phyloP scores from a whole-genome alignment of 2,113 vertebrate genomes.

The Lophura nycthemera region DNA sequence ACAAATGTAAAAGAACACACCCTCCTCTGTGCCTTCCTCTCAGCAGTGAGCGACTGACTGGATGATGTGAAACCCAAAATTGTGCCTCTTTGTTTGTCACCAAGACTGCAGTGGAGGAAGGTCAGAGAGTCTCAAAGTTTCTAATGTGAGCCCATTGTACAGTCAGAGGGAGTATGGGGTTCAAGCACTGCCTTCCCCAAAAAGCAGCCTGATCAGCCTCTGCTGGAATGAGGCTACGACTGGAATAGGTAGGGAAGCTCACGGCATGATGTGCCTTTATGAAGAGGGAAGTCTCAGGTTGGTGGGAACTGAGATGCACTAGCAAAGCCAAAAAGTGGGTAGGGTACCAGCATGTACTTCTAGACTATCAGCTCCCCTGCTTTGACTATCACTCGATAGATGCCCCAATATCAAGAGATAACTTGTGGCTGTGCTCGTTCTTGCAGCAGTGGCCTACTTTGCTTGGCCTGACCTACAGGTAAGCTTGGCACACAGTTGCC shows the following conservation, averaged over 20 bases:
- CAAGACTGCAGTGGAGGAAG: not conserved
- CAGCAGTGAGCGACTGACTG: not conserved
- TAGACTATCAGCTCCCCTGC: not conserved
- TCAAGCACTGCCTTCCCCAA: not conserved
- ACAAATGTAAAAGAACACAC: not conserved
- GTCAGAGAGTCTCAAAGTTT: not conserved
- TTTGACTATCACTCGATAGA: not conserved
- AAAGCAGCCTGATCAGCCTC: not conserved
- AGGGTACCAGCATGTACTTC: not conserved
- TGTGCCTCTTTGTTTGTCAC: not conserved
- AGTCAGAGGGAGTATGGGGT: not conserved
- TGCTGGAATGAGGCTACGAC: not conserved
- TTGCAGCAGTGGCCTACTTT: constrained; percentile 10
- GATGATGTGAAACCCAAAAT: not conserved
- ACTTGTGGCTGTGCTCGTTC: not conserved
- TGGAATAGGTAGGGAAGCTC: not conserved
- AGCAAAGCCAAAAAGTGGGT: not conserved
- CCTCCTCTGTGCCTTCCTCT: not conserved
- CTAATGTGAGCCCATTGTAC: not conserved
- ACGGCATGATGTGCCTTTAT: not conserved
- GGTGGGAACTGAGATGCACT: accelerated
- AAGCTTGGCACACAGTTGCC: not conserved
- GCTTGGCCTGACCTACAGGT: not conserved
- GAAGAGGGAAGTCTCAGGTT: not conserved
- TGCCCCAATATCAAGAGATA: not conserved